These are phyloP conservation scores for Turdus rufiventris DNA, from an alignment of 2,113 vertebrate species.

Conservation along the genomic window DNA sequence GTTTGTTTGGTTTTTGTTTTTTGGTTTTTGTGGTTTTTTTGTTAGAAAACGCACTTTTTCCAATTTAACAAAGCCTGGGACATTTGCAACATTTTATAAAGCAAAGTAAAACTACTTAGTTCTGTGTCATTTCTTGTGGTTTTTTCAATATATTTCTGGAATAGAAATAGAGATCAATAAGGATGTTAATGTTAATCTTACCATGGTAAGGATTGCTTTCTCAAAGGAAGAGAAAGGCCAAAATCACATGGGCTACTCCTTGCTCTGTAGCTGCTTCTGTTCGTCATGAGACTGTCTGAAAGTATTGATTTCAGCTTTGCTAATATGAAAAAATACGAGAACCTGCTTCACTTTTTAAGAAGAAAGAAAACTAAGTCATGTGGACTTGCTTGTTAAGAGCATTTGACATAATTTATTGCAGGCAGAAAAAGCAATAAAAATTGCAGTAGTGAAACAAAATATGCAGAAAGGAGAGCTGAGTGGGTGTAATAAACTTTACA, in stretches of 20 bases:
- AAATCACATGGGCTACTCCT: neutral
- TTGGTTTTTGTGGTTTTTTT: neutral
- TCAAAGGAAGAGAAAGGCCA: neutral
- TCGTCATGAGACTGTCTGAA: neutral
- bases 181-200: neutral
- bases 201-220: neutral
- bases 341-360: neutral
- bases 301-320: neutral
- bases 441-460: neutral
- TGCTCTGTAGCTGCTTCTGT: neutral
- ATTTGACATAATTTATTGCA: neutral
- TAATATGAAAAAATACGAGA: neutral
- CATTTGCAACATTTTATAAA: neutral
- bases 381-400: neutral
- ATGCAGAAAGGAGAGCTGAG: neutral
- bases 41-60: neutral
- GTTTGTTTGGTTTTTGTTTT: neutral
- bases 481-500: neutral
- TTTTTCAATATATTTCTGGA: neutral
- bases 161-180: neutral
- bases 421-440: neutral
- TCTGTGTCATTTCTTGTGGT: neutral
- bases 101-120: neutral
- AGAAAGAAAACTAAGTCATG: neutral
- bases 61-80: neutral